Evolutionary conservation across 2,113 vertebrate genomes (phyloP).

Genomic region (Mustelus asterias): DNA sequence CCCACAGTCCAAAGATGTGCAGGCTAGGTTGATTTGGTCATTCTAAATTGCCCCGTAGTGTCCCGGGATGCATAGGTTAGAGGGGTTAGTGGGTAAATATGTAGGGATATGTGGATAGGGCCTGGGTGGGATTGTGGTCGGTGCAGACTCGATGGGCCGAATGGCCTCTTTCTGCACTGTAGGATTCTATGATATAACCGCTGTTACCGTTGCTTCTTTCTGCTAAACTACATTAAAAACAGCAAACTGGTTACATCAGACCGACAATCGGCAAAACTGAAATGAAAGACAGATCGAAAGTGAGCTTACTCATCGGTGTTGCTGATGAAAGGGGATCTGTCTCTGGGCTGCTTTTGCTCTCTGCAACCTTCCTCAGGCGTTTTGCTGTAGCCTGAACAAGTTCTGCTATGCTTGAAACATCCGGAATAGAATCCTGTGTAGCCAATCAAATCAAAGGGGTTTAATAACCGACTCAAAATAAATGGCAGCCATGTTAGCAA

Average conservation of each 20-base stretch:
- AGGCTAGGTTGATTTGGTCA: too few species aligned
- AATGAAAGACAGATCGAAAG: not conserved
- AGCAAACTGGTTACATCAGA: not conserved
- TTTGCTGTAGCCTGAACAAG: not conserved
- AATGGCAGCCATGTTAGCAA: not conserved
- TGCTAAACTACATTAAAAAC: too few species aligned
- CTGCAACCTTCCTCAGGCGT: not conserved
- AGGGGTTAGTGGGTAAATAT: too few species aligned
- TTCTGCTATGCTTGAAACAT: not conserved
- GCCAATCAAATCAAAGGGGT: not conserved
- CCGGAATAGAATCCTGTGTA: not conserved
- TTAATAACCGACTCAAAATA: not conserved
- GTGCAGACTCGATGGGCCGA: too few species aligned
- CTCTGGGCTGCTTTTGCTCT: not conserved
- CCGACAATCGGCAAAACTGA: not conserved
- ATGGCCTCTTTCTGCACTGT: not conserved
- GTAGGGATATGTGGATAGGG: too few species aligned
- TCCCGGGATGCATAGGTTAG: too few species aligned
- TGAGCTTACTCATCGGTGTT: not conserved
- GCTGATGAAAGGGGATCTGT: accelerated
- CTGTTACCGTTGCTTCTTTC: not conserved
- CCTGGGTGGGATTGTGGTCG: too few species aligned
- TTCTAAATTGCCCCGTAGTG: too few species aligned
- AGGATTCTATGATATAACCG: not conserved
- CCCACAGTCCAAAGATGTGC: too few species aligned